A percentile compares a stretch with the other conserved stretches of the same genome.
These are phyloP conservation scores for Odontamblyopus lacepedii DNA, from an alignment of 2,797 vertebrate species.

Conservation along the genomic window DNA sequence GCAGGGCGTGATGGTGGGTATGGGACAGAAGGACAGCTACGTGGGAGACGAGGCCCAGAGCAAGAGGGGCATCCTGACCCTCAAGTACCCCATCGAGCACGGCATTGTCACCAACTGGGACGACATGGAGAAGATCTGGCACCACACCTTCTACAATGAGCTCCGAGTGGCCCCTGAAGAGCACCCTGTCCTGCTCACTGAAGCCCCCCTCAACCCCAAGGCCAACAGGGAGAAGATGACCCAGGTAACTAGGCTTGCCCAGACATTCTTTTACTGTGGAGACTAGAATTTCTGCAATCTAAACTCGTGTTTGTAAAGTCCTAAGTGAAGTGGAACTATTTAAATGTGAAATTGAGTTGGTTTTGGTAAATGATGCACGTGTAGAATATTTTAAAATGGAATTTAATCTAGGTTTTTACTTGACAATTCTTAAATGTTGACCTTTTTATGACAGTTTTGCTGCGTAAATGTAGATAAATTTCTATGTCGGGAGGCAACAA, in stretches of 20 bases:
- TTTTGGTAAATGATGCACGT: too few relatives aligned
- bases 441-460: too few relatives aligned
- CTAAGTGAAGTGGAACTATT: too few relatives aligned
- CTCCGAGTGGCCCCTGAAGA: constrained; percentile 95
- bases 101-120: constrained; percentile 90
- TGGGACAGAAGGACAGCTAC: constrained; percentile 98
- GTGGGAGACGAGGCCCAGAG: constrained; percentile 98
- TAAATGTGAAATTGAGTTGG: too few relatives aligned
- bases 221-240: constrained; percentile 99
- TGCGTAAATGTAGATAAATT: too few relatives aligned
- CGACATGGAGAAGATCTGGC: constrained; percentile 90
- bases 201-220: constrained; percentile 97
- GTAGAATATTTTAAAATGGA: too few relatives aligned
- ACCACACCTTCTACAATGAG: constrained; percentile 97
- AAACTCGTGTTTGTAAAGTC: too few relatives aligned
- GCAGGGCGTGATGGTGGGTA: constrained; percentile 97
- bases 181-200: constrained; percentile 96
- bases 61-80: constrained; percentile 96
- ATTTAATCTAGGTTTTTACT: too few relatives aligned
- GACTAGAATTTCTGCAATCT: too few relatives aligned
- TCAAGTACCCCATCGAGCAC: constrained; percentile 97
- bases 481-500: too few relatives aligned
- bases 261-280: too few relatives aligned
- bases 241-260: constrained; percentile 75
- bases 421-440: too few relatives aligned